Evolutionary conservation across 1,140 invertebrate genomes (phyloP).

Genomic region (Euura saliciscinereae): DNA sequence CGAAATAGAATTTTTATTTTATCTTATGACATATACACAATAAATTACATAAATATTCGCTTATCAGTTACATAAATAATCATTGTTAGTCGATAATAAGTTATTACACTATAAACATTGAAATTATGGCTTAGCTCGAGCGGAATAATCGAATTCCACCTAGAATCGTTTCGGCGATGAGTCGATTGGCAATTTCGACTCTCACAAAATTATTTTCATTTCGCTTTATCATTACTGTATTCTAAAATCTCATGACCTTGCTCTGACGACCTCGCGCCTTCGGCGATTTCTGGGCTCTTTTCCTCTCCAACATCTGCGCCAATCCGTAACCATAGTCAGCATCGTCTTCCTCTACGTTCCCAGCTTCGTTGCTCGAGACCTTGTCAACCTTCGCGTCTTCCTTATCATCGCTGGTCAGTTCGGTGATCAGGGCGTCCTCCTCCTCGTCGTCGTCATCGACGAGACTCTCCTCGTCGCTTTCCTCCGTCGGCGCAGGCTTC

Average conservation of each 20-base stretch:
- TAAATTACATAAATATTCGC: neutral
- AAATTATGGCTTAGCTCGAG: neutral
- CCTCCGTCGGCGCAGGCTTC: slow-evolving; percentile 38
- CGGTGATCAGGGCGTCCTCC: slow-evolving; percentile 12
- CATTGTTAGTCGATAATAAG: neutral
- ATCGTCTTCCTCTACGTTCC: slow-evolving; percentile 40
- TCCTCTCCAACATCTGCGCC: slow-evolving; percentile 40
- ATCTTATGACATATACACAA: neutral
- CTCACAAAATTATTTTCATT: too few species aligned
- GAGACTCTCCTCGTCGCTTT: slow-evolving; percentile 35
- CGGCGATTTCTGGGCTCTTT: slow-evolving; percentile 21
- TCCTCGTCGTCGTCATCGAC: slow-evolving; percentile 31
- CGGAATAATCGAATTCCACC: neutral
- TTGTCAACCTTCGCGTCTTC: neutral
- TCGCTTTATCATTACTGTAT: neutral
- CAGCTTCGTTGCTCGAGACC: slow-evolving; percentile 20
- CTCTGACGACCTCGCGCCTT: neutral
- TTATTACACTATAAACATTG: neutral
- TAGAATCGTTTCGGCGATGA: neutral
- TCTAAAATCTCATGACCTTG: slow-evolving; percentile 9
- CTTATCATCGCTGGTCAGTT: slow-evolving; percentile 14
- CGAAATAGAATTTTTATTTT: too few species aligned
- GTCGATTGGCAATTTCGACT: too few species aligned
- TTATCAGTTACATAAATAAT: neutral
- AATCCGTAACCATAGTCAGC: slow-evolving; percentile 44